phyloP scores from a whole-genome alignment of 2,888 invertebrate genomes.

The Drosophila vallismaia region DNA sequence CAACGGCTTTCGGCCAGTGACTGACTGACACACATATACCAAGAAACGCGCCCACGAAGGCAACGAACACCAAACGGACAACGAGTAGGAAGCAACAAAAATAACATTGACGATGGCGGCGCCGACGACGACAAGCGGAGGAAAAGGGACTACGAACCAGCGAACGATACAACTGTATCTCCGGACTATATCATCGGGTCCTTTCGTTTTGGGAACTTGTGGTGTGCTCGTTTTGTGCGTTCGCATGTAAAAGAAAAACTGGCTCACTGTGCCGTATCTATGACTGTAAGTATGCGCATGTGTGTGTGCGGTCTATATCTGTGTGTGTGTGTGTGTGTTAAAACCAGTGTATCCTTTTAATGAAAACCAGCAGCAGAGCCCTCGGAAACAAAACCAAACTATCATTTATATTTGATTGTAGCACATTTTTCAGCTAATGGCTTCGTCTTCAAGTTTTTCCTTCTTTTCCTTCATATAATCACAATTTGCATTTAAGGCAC shows the following conservation, averaged over 20 bases:
- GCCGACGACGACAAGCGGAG: background rate
- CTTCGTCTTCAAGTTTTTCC: background rate
- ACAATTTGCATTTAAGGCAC: conserved; percentile 36
- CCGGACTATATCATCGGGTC: conserved; percentile 76
- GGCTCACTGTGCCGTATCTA: conserved; percentile 55
- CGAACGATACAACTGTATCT: conserved; percentile 66
- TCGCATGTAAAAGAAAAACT: conserved; percentile 57
- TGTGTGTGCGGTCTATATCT: conserved; percentile 11
- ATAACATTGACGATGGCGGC: conserved; percentile 73
- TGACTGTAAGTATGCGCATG: conserved; percentile 21
- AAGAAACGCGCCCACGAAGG: conserved; percentile 46
- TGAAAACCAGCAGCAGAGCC: conserved; percentile 39
- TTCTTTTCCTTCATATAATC: conserved; percentile 8
- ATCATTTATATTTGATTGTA: background rate
- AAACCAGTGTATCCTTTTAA: conserved; percentile 54
- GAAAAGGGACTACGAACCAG: conserved; percentile 9
- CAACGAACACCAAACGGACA: conserved; percentile 37
- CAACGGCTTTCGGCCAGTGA: conserved; percentile 61
- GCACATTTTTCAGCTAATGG: conserved; percentile 7
- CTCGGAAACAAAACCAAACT: conserved; percentile 13
- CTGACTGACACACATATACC: conserved; percentile 79
- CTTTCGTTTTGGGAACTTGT: conserved; percentile 52
- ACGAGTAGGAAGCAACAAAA: conserved; percentile 72
- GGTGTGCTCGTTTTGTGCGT: conserved; percentile 65
- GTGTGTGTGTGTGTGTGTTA: conserved; percentile 24